phyloP scores from a whole-genome alignment of 2,888 invertebrate genomes.

The Pyrrhosoma nymphula region DNA sequence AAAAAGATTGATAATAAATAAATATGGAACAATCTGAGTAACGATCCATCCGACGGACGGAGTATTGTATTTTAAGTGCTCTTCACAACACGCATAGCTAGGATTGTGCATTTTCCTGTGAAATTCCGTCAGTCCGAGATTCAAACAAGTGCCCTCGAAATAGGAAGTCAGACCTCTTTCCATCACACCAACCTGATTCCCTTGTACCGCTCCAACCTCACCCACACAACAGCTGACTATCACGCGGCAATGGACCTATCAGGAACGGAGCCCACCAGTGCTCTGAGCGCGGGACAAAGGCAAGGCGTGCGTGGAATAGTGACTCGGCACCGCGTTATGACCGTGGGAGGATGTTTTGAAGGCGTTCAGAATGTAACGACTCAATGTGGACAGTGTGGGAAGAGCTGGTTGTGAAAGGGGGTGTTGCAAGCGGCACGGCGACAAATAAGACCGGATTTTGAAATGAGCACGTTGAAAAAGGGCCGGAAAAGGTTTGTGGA shows the following conservation, averaged over 20 bases:
- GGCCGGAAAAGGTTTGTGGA: not conserved
- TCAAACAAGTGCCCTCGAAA: no score
- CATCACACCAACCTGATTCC: no score
- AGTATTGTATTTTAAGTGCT: no score
- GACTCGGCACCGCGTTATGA: not conserved
- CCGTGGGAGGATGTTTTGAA: not conserved
- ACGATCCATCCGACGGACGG: no score
- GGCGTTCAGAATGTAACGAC: not conserved
- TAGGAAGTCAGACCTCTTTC: no score
- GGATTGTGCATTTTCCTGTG: no score
- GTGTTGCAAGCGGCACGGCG: not conserved
- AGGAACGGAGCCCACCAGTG: not conserved
- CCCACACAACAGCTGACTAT: not conserved
- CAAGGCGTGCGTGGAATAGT: not conserved
- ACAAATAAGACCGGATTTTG: slow-evolving; percentile 15
- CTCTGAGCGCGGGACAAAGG: not conserved
- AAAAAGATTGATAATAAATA: no score
- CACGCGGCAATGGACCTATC: not conserved
- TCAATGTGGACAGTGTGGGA: not conserved
- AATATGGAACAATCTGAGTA: no score
- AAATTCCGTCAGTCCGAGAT: no score
- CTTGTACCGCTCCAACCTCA: no score
- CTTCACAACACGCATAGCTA: no score
- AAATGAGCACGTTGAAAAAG: not conserved
- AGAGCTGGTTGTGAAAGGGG: not conserved